A percentile compares a stretch with the other conserved stretches of the same genome.
phyloP scores from a whole-genome alignment of 2,113 vertebrate species.

The Ptilorrhoa leucosticta region DNA sequence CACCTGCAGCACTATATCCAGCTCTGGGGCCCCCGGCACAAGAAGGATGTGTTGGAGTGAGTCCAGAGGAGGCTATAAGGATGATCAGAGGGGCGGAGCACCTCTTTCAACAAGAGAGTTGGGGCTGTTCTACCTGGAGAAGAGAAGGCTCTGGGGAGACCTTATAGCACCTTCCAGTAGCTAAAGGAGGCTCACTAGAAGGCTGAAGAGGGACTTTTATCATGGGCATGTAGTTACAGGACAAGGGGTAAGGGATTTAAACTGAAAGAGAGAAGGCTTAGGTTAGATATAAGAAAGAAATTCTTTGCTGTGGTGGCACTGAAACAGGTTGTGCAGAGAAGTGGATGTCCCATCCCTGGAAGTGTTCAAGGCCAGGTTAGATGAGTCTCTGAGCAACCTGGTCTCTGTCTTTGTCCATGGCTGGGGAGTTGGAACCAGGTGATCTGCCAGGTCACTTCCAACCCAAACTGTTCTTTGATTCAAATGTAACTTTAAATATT shows the following conservation, averaged over 20 bases:
- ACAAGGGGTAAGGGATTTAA: not conserved
- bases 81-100: not conserved
- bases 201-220: not conserved
- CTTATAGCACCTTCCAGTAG: not conserved
- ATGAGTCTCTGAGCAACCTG: not conserved
- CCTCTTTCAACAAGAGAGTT: not conserved
- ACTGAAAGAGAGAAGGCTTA: not conserved
- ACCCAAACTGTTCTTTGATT: accelerated
- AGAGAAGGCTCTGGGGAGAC: no score
- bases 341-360: not conserved
- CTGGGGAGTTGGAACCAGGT: not conserved
- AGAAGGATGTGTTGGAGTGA: not conserved
- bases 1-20: no score
- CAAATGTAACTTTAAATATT: not conserved
- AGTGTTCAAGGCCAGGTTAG: not conserved
- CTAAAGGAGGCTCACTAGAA: not conserved
- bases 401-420: not conserved
- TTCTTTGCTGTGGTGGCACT: not conserved
- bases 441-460: not conserved
- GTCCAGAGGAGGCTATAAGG: not conserved
- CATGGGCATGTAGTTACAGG: not conserved
- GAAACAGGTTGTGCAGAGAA: not conserved
- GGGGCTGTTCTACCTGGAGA: not conserved
- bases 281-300: not conserved
- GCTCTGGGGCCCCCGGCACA: not conserved